A percentile compares a stretch with the other conserved stretches of the same genome.
Conservation (phyloP, 1,140 invertebrate genomes). For the Araneus ventricosus region DNA sequence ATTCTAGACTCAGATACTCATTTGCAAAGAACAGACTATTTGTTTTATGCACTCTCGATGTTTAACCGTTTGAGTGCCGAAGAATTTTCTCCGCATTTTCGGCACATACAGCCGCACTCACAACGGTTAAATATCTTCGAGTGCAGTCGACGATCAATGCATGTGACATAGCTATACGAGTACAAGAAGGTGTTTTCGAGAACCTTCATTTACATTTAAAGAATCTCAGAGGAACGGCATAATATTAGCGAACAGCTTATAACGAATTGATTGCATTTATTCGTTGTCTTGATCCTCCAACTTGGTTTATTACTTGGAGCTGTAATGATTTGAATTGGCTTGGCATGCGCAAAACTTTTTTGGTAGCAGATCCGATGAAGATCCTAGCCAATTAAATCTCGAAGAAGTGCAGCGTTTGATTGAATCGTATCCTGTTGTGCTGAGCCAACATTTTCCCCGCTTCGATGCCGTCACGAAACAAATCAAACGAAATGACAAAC, state of each 20-base stretch:
- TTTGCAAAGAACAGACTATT: conserved; percentile 80
- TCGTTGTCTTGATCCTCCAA: too few species aligned
- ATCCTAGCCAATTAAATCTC: too few species aligned
- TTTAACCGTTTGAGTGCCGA: conserved; percentile 66
- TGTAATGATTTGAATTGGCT: conserved; percentile 66
- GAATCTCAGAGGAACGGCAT: conserved; percentile 66
- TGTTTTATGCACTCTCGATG: conserved; percentile 80
- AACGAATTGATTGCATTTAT: too few species aligned
- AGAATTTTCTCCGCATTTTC: too few species aligned
- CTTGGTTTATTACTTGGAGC: too few species aligned
- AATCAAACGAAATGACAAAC: conserved; percentile 33
- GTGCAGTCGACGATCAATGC: conserved; percentile 37
- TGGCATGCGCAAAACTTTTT: too few species aligned
- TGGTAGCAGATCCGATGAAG: background rate
- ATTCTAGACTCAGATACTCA: conserved; percentile 78
- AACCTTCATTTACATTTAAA: too few species aligned
- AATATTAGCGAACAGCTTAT: conserved; percentile 65
- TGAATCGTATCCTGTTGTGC: background rate
- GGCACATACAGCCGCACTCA: too few species aligned
- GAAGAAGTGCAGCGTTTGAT: background rate
- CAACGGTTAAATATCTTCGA: conserved; percentile 28
- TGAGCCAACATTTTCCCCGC: background rate
- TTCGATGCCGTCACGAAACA: conserved; percentile 34
- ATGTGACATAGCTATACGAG: too few species aligned
- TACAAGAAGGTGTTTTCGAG: conserved; percentile 40